phyloP scores from a whole-genome alignment of 1,140 invertebrate genomes.

The Macrobrachium nipponense region DNA sequence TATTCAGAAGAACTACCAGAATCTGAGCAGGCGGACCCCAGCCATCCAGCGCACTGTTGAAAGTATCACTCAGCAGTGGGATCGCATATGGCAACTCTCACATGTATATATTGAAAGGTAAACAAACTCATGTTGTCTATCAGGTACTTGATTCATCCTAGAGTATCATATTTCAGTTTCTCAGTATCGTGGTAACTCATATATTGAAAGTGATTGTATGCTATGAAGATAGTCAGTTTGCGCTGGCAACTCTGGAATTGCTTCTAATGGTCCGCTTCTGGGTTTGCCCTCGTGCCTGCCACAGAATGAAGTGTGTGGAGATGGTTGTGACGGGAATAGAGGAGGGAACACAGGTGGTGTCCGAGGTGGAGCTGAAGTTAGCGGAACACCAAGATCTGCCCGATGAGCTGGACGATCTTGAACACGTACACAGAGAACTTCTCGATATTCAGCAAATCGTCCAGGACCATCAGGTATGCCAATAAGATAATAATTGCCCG shows the following conservation, averaged over 20 bases:
- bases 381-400: slow-evolving; percentile 86
- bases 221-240: no score
- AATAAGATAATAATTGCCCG: no score
- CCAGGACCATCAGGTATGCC: slow-evolving; percentile 66
- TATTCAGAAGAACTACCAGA: slow-evolving; percentile 84
- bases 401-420: slow-evolving; percentile 81
- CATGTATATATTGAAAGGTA: slow-evolving; percentile 86
- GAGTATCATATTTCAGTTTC: no score
- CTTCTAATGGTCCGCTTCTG: not conserved
- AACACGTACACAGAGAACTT: slow-evolving; percentile 73
- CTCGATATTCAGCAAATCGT: slow-evolving; percentile 65
- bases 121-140: not conserved
- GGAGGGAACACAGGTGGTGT: slow-evolving; percentile 87
- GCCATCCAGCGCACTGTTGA: slow-evolving; percentile 90
- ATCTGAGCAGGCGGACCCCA: slow-evolving; percentile 81
- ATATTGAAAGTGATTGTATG: no score
- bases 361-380: slow-evolving; percentile 91
- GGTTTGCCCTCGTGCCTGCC: slow-evolving; percentile 44
- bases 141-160: no score
- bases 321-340: slow-evolving; percentile 89
- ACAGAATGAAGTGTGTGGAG: slow-evolving; percentile 87
- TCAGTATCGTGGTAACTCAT: no score
- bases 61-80: slow-evolving; percentile 90
- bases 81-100: slow-evolving; percentile 86
- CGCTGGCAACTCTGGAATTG: not conserved